phyloP scores from a whole-genome alignment of 2,113 vertebrate species.

The Capreolus pygargus region DNA sequence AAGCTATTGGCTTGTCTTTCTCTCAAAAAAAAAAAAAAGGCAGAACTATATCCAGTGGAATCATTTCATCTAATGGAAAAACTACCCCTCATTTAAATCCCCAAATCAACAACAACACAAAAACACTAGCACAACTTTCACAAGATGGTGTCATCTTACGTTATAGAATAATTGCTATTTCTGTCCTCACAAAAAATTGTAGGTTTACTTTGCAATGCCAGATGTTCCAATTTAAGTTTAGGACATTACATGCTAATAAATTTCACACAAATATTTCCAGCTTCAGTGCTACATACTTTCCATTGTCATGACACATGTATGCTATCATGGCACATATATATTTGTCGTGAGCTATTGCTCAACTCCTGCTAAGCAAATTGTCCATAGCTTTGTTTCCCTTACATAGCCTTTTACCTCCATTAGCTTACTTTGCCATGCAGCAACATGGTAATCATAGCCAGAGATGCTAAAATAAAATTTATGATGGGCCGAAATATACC shows the following conservation, averaged over 20 bases:
- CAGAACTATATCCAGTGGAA: neutral
- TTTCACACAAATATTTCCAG: neutral
- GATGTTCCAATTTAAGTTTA: neutral
- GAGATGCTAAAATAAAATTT: conserved; percentile 27
- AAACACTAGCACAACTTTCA: neutral
- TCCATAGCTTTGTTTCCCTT: neutral
- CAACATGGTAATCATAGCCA: neutral
- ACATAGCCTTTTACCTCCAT: neutral
- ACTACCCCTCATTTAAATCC: neutral
- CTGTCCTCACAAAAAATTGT: neutral
- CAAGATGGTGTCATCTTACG: neutral
- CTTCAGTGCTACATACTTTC: neutral
- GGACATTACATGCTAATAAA: neutral
- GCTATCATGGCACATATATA: neutral
- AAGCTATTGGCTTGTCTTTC: neutral
- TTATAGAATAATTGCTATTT: neutral
- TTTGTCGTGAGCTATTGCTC: neutral
- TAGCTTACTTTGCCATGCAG: neutral
- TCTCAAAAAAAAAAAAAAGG: neutral
- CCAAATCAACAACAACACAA: neutral
- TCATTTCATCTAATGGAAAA: neutral
- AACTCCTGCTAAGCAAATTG: neutral
- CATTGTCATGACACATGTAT: neutral
- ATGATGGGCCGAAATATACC: neutral
- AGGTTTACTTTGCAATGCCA: neutral